These are phyloP conservation scores for Dolomedes plantarius DNA, from an alignment of 2,888 invertebrate species.

Conservation along the genomic window DNA sequence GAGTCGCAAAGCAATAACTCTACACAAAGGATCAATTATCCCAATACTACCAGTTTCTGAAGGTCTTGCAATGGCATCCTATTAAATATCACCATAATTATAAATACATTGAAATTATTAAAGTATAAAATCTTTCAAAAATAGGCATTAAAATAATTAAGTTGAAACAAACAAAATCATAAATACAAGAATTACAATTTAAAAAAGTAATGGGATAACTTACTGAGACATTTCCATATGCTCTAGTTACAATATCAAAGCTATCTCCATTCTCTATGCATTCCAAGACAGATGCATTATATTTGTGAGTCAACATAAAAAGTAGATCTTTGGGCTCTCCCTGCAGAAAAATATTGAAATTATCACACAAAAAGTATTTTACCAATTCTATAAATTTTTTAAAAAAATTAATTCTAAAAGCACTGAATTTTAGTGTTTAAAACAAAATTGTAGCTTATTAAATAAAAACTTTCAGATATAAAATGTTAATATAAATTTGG, in stretches of 20 bases:
- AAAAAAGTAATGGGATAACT: slow-evolving; percentile 21
- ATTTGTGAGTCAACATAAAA: slow-evolving; percentile 93
- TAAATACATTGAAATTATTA: neutral
- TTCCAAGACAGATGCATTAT: slow-evolving; percentile 98
- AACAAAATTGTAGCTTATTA: too few relatives aligned
- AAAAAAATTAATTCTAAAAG: too few relatives aligned
- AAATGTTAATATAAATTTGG: too few relatives aligned
- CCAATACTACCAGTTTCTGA: slow-evolving; percentile 97
- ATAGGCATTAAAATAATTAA: too few relatives aligned
- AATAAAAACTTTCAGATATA: too few relatives aligned
- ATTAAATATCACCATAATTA: neutral
- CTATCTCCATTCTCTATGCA: slow-evolving; percentile 87
- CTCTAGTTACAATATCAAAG: slow-evolving; percentile 94
- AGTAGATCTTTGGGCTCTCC: slow-evolving; percentile 93
- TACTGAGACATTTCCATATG: slow-evolving; percentile 93
- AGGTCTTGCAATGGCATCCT: slow-evolving; percentile 93
- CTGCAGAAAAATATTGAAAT: slow-evolving; percentile 79
- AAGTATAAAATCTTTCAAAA: neutral
- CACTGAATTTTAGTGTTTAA: too few relatives aligned
- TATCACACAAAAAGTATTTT: too few relatives aligned
- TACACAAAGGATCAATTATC: slow-evolving; percentile 95
- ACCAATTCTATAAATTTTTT: too few relatives aligned
- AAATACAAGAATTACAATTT: neutral
- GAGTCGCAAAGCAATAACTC: slow-evolving; percentile 94
- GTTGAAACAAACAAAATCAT: neutral